A percentile compares a stretch with the other conserved stretches of the same genome.
Evolutionary conservation across 1,140 invertebrate species (phyloP).

Genomic region (Hermetia illucens): DNA sequence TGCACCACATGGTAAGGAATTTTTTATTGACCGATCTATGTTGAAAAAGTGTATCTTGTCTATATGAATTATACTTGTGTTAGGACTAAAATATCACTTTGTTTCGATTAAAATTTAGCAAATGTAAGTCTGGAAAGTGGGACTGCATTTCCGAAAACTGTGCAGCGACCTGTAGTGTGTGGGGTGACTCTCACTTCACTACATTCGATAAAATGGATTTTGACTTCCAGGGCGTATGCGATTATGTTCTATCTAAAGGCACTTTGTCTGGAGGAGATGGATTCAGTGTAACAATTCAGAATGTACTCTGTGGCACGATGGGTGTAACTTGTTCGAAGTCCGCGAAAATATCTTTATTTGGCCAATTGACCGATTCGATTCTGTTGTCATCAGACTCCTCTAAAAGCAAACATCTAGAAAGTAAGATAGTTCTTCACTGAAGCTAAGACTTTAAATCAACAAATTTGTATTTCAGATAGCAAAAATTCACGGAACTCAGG

Average conservation of each 20-base stretch:
- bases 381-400: constrained; percentile 39
- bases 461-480: constrained; percentile 6
- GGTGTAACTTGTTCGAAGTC: constrained; percentile 81
- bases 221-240: constrained; percentile 79
- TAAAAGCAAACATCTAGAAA: too few relatives aligned
- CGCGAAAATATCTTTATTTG: constrained; percentile 36
- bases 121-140: constrained; percentile 52
- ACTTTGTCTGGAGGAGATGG: constrained; percentile 38
- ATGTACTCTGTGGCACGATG: constrained; percentile 54
- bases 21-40: constrained; percentile 2
- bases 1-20: constrained; percentile 64
- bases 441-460: not conserved
- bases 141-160: constrained; percentile 47
- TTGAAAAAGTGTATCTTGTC: too few relatives aligned
- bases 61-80: too few relatives aligned
- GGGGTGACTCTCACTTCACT: constrained; percentile 77
- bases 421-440: not conserved
- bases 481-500: constrained; percentile 17
- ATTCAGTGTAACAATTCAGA: constrained; percentile 55
- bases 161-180: constrained; percentile 56
- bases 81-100: too few relatives aligned
- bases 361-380: constrained; percentile 42
- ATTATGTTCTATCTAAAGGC: constrained; percentile 70
- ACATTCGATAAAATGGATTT: constrained; percentile 73
- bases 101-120: too few relatives aligned